phyloP scores from a whole-genome alignment of 1,140 invertebrate species.

The Cotesia chilonis region DNA sequence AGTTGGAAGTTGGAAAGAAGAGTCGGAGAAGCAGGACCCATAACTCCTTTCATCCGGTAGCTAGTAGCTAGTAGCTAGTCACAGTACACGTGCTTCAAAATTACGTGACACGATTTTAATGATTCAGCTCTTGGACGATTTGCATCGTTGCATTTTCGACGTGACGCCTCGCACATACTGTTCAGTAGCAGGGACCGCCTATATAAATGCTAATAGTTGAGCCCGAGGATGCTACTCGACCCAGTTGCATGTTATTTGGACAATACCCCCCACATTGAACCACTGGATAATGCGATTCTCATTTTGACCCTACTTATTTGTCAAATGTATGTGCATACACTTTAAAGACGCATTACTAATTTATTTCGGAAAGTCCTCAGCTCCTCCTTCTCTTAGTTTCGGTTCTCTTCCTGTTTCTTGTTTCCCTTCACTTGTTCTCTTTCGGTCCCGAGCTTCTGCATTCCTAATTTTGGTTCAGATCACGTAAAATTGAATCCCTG shows the following conservation, averaged over 20 bases:
- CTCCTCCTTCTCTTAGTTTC: too few species aligned
- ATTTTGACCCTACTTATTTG: constrained; percentile 5
- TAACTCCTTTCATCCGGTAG: constrained; percentile 34
- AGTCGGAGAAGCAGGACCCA: not conserved
- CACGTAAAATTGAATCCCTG: too few species aligned
- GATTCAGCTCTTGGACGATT: constrained; percentile 37
- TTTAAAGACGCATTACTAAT: too few species aligned
- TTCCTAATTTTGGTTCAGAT: too few species aligned
- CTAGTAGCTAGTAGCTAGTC: not conserved
- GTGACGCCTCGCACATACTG: constrained; percentile 32
- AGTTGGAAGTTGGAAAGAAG: too few species aligned
- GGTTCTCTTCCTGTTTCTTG: too few species aligned
- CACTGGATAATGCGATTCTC: constrained; percentile 28
- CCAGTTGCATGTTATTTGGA: constrained; percentile 41
- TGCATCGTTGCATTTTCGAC: constrained; percentile 49
- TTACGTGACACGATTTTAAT: constrained; percentile 51
- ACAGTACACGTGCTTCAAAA: constrained; percentile 36
- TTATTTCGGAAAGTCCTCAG: too few species aligned
- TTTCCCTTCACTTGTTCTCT: too few species aligned
- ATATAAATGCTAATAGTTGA: constrained; percentile 51
- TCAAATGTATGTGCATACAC: not conserved
- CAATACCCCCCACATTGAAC: constrained; percentile 20
- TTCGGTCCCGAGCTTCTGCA: too few species aligned
- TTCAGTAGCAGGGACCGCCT: constrained; percentile 25
- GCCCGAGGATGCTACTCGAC: constrained; percentile 36